Base-by-base conservation (phyloP, 2,113 vertebrate genomes). In the Syngnathus scovelli region DNA sequence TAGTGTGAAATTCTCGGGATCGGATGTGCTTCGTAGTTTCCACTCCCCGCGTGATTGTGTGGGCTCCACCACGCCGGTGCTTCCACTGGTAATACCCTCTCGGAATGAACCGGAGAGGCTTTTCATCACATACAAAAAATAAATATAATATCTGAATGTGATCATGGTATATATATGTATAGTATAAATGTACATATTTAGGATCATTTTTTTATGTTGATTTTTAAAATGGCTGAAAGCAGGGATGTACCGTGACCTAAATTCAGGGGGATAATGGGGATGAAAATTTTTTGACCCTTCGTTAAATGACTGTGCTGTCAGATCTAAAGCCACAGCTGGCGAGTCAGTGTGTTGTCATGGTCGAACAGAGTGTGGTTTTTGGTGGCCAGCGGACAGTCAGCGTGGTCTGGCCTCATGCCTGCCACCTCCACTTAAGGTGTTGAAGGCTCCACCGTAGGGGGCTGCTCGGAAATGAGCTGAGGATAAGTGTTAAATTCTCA, bases 1-100 rank as follows among this genome's bases (percentile, higher is more conserved):
- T 90, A 89, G 82, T 91, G 86, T 88, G 86, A 88, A 89, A 89
- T 89, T 89, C 85, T 86, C 46, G 63, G 86, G 88, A 91, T 91
- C 90, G 87, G 86, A 89, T 87, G 86, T 89, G 88, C 88, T 89
- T 82, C 81, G 87, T 86, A 87, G 86, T 82, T 83, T 80, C 78
- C 81, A 74, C 87, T 85, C 77, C 79, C 83, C 75, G 86, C 83
- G 83, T 89, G 89, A 89, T 88, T 87, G 86, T 90, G 84, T 73
- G 70, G 74, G 85, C 81, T 85, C 78, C 80, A 84, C 78, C 72
- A 77, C 77, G 71, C 86, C 75, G 68, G 80, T 83, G 80, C 78
- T 81, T 76, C 69, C 82, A 77, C 81, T 83, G 72, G 85, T 90
- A 90, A 90, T 89, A 89, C 88, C 86, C 77, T 84, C 89, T 91